Conservation (phyloP, 92 coral and sea anemone genomes). For the Siderastrea siderea region DNA sequence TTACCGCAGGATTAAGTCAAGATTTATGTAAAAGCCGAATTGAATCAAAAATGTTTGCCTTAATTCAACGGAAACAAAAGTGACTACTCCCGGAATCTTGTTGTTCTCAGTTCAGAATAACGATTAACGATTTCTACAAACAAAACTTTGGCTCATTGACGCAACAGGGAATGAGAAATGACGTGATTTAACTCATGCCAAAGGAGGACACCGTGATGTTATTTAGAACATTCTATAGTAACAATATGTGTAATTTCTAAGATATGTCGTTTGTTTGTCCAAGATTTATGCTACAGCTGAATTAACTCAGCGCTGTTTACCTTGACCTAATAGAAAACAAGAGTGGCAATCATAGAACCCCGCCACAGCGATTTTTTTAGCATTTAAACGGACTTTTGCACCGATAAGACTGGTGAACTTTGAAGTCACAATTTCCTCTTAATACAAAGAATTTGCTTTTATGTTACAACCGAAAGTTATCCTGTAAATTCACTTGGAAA, state of each 20-base stretch:
- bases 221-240: background rate
- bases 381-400: too few relatives aligned
- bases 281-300: background rate
- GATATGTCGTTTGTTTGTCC: background rate
- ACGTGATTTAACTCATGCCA: background rate
- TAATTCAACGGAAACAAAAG: slow-evolving; percentile 9
- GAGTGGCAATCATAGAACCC: background rate
- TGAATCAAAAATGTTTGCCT: background rate
- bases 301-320: background rate
- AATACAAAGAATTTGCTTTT: too few relatives aligned
- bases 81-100: slow-evolving; percentile 31
- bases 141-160: background rate
- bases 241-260: background rate
- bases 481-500: too few relatives aligned
- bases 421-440: too few relatives aligned
- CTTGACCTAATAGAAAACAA: background rate
- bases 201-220: background rate
- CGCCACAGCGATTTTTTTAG: background rate
- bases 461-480: too few relatives aligned
- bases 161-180: background rate
- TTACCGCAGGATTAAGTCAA: slow-evolving; percentile 25
- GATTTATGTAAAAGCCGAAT: background rate
- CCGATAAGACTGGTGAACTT: too few relatives aligned
- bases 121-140: slow-evolving; percentile 1
- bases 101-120: background rate